Evolutionary conservation across 2,113 vertebrate species (phyloP).

Genomic region (Nipponia nippon): DNA sequence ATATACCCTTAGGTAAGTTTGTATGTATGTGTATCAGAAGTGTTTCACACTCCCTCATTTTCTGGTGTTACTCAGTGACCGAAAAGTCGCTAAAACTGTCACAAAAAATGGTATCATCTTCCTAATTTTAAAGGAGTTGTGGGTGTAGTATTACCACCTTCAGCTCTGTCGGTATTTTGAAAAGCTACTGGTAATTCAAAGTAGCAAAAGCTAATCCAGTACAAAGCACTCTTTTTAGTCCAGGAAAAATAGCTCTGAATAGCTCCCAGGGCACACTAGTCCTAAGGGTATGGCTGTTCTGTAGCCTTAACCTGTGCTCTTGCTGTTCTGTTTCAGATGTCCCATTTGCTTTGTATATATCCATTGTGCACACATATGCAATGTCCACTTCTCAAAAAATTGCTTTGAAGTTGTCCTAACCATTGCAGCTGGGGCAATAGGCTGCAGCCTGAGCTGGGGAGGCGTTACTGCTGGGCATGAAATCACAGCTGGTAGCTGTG

Average conservation of each 20-base stretch:
- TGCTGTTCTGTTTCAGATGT: not conserved
- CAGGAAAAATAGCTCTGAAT: not conserved
- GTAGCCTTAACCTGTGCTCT: not conserved
- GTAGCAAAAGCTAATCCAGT: not conserved
- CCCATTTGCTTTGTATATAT: not conserved
- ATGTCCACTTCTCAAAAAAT: not conserved
- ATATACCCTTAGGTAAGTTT: not conserved
- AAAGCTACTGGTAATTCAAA: not conserved
- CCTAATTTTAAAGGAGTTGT: slow-evolving; percentile 31
- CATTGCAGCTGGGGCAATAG: not conserved
- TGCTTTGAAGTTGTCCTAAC: not conserved
- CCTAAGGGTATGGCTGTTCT: not conserved
- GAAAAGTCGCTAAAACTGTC: not conserved
- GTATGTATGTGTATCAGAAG: slow-evolving; percentile 3
- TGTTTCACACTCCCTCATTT: slow-evolving; percentile 30
- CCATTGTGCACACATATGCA: not conserved
- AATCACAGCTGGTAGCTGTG: not conserved
- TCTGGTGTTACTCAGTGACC: not conserved
- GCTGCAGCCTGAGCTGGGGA: not conserved
- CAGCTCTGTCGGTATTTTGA: not conserved
- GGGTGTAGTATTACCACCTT: not conserved
- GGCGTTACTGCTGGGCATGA: not conserved
- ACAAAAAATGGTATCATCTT: not conserved
- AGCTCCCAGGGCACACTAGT: accelerated
- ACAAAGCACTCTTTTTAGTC: not conserved